Evolutionary conservation across 2,888 invertebrate species (phyloP).

Genomic region (Phaonia tiefii): DNA sequence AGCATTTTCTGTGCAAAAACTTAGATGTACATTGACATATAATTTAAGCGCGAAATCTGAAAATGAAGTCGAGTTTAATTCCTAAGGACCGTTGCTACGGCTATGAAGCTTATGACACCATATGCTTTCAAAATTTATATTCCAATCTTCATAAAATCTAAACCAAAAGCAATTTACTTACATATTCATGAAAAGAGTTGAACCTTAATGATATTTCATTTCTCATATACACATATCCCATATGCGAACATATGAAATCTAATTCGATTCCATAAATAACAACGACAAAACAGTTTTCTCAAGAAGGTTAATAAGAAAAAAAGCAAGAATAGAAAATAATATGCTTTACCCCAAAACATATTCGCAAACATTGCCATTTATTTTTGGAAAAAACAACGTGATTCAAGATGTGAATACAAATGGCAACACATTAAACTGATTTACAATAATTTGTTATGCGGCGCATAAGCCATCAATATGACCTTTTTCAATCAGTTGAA

Average conservation of each 20-base stretch:
- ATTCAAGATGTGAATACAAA: constrained; percentile 48
- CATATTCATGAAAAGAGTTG: neutral
- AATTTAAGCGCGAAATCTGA: too few species aligned
- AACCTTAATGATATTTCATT: constrained; percentile 37
- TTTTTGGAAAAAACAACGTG: neutral
- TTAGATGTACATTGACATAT: too few species aligned
- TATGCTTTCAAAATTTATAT: too few species aligned
- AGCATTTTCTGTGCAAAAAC: too few species aligned
- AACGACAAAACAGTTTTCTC: constrained; percentile 30
- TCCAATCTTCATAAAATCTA: too few species aligned
- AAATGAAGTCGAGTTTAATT: too few species aligned
- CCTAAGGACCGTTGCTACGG: too few species aligned
- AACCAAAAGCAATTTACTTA: neutral
- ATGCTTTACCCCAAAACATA: too few species aligned
- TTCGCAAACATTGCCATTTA: constrained; percentile 34
- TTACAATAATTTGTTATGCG: constrained; percentile 63
- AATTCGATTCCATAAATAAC: neutral
- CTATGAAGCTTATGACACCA: too few species aligned
- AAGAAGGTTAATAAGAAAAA: constrained; percentile 24
- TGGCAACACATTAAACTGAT: constrained; percentile 66
- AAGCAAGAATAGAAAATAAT: too few species aligned
- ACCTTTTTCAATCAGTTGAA: neutral
- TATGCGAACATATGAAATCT: constrained; percentile 10
- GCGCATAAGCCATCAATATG: constrained; percentile 67
- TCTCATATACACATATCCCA: constrained; percentile 26